Evolutionary conservation across 2,113 vertebrate species (phyloP), one percentile per base, ranked within the genome.

Genomic region (Eonycteris spelaea): DNA sequence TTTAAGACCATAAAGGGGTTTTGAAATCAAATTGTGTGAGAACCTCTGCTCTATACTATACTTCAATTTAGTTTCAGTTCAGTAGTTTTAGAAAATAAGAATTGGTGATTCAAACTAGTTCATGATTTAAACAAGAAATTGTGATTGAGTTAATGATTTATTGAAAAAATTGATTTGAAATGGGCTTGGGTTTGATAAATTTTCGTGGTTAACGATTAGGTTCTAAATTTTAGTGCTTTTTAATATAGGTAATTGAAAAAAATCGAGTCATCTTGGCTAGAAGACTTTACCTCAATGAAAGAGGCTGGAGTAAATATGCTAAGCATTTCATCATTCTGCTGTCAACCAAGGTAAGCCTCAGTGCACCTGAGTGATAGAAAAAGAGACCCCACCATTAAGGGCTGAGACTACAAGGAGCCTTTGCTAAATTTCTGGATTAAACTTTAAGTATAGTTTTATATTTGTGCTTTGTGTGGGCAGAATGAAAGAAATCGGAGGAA

Each of bases 191-290:
- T 86, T 68, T 90, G 82, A 38, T 67, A 90, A 88, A 73, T 61
- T 67, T 55, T 11, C 63, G 7, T 83, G 14, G 19, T 79, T 83
- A 57, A 65, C 94, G 30, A 94, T 90, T 87, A 86, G 35, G 5
- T 79, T 96, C 9, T 70, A 96, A 55, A 98, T 91, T 77, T 73
- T 83, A 86, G 77, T 94, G 63, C 33, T 63, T 35, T 94, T 88
- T 91, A 97, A 82, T 51, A 87, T 98, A 99, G 99, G 98, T 99
- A 94, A 99, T 99, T 96, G 98, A 98, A 93, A 98, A 98, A 94
- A 99, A 99, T 95, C 98, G 98, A 91, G 97, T 99, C 74, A 97
- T 98, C 28, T 43, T 99, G 90, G 97, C 99, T 95, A 97, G 86
- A 87, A 98, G 79, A 86, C 98, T 99, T 43, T 98, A 98, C 71